Evolutionary conservation across 2,113 vertebrate genomes (phyloP), one percentile per base, ranked within the genome.

Genomic region (Scatophagus argus): DNA sequence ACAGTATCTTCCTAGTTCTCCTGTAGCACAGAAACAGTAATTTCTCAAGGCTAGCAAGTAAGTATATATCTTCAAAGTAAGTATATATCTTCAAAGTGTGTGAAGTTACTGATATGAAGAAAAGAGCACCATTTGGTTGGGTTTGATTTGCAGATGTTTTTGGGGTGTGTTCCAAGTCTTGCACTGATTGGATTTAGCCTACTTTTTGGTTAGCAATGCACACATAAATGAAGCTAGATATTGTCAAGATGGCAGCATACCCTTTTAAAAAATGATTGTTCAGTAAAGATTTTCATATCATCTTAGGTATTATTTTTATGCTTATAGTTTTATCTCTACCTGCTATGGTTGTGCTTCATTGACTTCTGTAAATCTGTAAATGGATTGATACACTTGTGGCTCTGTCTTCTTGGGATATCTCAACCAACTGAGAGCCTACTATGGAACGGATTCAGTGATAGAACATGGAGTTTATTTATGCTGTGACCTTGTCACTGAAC

Each of bases 71-170:
- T n/a, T n/a, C n/a, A n/a, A n/a, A n/a, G n/a, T n/a, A n/a, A n/a
- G n/a, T n/a, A n/a, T n/a, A n/a, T n/a, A n/a, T n/a, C n/a, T n/a
- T n/a, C n/a, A n/a, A 62, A 61, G 29, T 65, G 72, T 12, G 0
- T 54, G n/a, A 74, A 75, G 23, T 23, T 46, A n/a, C 31, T 34
- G 25, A 61, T 66, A 55, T 66, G n/a, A 13, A 43, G 34, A 32
- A 65, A 51, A 68, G 4, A 34, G 56, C 60, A 29, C 25, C 16
- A 23, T 76, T 85, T 56, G 58, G 61, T 77, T 77, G 59, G 31
- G 16, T 56, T 70, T 71, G 54, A 74, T 82, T 60, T 75, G 66
- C 46, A 73, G 56, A 71, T 72, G 51, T 78, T 84, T n/a, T 64
- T 49, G 27, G 43, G 36, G 16, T 52, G 54, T 0, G 39, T 39